A percentile compares a stretch with the other conserved stretches of the same genome.
Evolutionary conservation across 2,888 invertebrate genomes (phyloP).

Genomic region (Timandra comae): DNA sequence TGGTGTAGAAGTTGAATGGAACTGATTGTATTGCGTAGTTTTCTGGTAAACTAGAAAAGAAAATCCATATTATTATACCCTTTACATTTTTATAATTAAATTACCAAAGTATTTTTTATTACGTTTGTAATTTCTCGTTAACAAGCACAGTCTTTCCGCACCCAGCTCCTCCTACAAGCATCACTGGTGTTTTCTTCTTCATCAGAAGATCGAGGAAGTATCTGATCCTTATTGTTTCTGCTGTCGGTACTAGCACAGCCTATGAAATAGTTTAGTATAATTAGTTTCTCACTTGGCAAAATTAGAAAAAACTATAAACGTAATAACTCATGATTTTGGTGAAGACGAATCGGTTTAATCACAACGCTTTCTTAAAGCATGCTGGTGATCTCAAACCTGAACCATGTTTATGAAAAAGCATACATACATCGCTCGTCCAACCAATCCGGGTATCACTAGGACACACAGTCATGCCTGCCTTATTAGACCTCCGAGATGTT

Average conservation of each 20-base stretch:
- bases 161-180: slow-evolving; percentile 96
- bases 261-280: slow-evolving; percentile 56
- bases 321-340: not conserved
- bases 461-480: too few species aligned
- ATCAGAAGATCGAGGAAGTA: slow-evolving; percentile 94
- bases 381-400: not conserved
- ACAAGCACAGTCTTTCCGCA: slow-evolving; percentile 94
- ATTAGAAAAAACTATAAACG: too few species aligned
- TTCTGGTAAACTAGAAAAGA: slow-evolving; percentile 79
- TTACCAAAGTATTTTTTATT: slow-evolving; percentile 7
- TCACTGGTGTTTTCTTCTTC: slow-evolving; percentile 92
- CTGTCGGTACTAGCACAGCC: slow-evolving; percentile 94
- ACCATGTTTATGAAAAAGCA: too few species aligned
- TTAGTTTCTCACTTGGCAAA: too few species aligned
- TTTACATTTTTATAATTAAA: too few species aligned
- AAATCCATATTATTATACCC: slow-evolving; percentile 13
- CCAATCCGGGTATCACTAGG: too few species aligned
- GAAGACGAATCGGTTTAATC: too few species aligned
- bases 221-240: slow-evolving; percentile 93
- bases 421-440: too few species aligned
- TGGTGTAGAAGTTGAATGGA: slow-evolving; percentile 97
- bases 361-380: not conserved
- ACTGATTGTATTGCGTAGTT: slow-evolving; percentile 93
- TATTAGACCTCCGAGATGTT: too few species aligned
- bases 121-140: slow-evolving; percentile 81